Evolutionary conservation across 2,797 vertebrate species (phyloP).

Genomic region (Microchirus variegatus): DNA sequence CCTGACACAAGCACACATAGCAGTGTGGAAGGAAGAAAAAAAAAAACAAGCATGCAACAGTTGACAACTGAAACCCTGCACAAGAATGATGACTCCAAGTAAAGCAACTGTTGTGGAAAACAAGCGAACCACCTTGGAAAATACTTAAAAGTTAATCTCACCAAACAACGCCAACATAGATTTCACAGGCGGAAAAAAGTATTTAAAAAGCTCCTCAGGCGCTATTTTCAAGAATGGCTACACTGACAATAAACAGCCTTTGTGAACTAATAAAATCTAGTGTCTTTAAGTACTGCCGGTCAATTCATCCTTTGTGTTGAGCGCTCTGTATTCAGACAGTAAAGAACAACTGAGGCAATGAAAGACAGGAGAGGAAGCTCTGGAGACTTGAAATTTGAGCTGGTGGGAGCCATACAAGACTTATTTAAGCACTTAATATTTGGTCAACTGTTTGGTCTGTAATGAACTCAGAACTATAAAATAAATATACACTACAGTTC

Average conservation of each 20-base stretch:
- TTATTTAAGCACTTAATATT: conserved; percentile 36
- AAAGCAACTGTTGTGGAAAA: conserved; percentile 47
- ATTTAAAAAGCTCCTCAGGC: conserved; percentile 14
- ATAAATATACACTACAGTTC: conserved; percentile 13
- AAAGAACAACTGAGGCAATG: conserved; percentile 28
- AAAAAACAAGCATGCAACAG: conserved; percentile 30
- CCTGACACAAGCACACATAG: conserved; percentile 17
- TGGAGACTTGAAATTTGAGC: conserved; percentile 34
- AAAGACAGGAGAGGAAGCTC: conserved; percentile 26
- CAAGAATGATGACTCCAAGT: conserved; percentile 51
- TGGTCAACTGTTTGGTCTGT: conserved; percentile 25
- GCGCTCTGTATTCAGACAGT: conserved; percentile 40
- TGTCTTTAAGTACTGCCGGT: conserved; percentile 34
- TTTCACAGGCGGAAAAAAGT: conserved; percentile 12
- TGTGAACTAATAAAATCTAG: conserved; percentile 48
- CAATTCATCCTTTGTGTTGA: conserved; percentile 50
- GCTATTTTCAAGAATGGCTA: conserved; percentile 22
- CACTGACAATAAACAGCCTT: conserved; percentile 38
- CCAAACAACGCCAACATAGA: conserved; percentile 24
- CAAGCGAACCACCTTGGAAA: conserved; percentile 37
- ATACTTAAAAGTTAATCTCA: conserved; percentile 38
- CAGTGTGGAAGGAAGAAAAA: conserved; percentile 70
- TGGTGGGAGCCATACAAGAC: conserved; percentile 31
- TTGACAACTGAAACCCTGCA: conserved; percentile 43
- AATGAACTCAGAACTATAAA: conserved; percentile 38